Base-by-base conservation (phyloP, 2,113 vertebrate species). In the Pluvialis apricaria region DNA sequence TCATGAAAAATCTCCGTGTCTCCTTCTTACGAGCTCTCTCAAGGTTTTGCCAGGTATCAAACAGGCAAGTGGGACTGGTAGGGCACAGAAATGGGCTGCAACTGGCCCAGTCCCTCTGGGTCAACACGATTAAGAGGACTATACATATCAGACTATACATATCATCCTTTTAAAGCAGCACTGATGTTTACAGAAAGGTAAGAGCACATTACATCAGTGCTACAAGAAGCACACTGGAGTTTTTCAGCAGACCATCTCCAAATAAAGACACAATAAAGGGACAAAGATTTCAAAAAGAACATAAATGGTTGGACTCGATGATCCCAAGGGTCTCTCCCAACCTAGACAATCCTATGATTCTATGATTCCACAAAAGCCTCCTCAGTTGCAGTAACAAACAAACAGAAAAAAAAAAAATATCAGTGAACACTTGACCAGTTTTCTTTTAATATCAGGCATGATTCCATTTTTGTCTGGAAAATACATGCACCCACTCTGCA, bases 211-310 rank as follows among this genome's bases (percentile, higher is more conserved):
- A 13, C 15, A 21, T 36, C 13, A 40, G 32, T 52, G 24, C n/a
- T 16, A 34, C 20, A 22, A 73, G 66, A n/a, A 72, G 13, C 51
- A 57, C 13, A 32, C 0, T 18, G 52, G 6, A 49, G 31, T 28
- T 90, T 86, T 71, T 42, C 81, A 45, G 47, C 45, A 64, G 20
- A 70, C 11, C 20, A 51, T 10, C 31, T 25, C 51, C 13, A 89
- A 70, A 58, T 40, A 73, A 26, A 65, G 15, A 32, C 4, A 65
- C 25, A 71, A 55, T 54, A 77, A 62, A 18, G 10, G 28, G 65
- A 51, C 60, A 88, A 75, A 71, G 24, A 76, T 32, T 91, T 91
- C 70, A 34, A 57, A 66, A 90, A 61, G 21, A 84, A 83, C n/a
- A 75, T 6, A 54, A n/a, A n/a, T n/a, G n/a, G n/a, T n/a, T n/a